Base-by-base conservation (phyloP, 2,113 vertebrate genomes). In the Amblyopsis rosae region DNA sequence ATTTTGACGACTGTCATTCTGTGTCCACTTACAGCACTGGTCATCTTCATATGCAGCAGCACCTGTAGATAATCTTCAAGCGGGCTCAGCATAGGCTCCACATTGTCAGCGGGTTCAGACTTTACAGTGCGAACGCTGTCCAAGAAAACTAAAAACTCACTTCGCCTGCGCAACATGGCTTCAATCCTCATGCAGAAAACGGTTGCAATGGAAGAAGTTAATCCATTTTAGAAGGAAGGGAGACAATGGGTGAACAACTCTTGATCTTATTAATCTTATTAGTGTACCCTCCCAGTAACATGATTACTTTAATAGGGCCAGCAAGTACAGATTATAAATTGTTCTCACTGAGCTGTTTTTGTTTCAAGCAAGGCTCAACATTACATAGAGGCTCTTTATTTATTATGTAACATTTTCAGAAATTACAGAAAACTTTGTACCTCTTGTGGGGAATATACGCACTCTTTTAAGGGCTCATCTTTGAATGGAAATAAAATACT, bases 181-280 rank as follows among this genome's bases (percentile, higher is more conserved):
- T 3, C n/a, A 1, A 54, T 9, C 49, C 56, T 75, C 46, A 60
- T 12, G 9, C 1, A 8, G 54, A 50, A 59, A 74, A 19, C 45
- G 9, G 1, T 1, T 16, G 1, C 12, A 1, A 7, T 1, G 0
- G 3, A 46, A 1, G 0, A 62, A 33, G 35, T 76, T 75, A 82
- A 80, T 86, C 76, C 85, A 73, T 75, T 65, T 54, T 17, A 51
- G 49, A 26, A 16, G 57, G 58, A n/a, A 16, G n/a, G 41, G 19
- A 35, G 2, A 47, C 48, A 46, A 59, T 35, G 16, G 9, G 16
- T 11, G 26, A 67, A 41, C n/a, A 46, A 48, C 53, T 54, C 45
- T 15, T 9, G 46, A 9, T 48, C 8, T 19, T 72, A 72, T 86
- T 92, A 92, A 93, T 90, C 90, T 65, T 89, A 92, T 92, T 90